Base-by-base conservation (phyloP, 2,113 vertebrate species). In the Pardalotus punctatus region DNA sequence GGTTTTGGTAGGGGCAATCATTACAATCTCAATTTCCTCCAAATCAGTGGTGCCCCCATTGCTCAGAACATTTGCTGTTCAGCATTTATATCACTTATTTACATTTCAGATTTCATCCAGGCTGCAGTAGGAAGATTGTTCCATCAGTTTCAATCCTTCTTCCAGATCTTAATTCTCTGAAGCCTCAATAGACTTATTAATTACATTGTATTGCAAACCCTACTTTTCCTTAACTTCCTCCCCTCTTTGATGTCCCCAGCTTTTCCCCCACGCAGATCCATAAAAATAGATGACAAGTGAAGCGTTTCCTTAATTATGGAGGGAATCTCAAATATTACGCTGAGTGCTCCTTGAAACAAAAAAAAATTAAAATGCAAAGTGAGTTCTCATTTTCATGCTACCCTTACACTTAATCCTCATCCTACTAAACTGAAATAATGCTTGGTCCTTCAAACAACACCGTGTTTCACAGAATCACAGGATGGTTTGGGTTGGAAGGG, bases 31-130 rank as follows among this genome's bases (percentile, higher is more conserved):
- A 40, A 57, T 89, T 95, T 65, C 83, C 58, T 92, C 69, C 83
- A 78, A 86, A 94, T 66, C 96, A 91, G 73, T 25, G 60, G 11
- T 79, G 78, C 36, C 69, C 65, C 91, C 22, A 17, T 2, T 53
- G 79, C 86, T 83, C 62, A 57, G 53, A 67, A 88, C 74, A 91
- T 80, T 42, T 87, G 38, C 43, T 67, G 51, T 33, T 87, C 88
- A 72, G 81, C 82, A 88, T 82, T 91, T 93, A 14, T 53, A 65
- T 18, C 74, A 76, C 40, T 81, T 89, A 93, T 85, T 94, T 88
- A 90, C 87, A 92, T 88, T 90, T 65, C 40, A 91, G 62, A 90
- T 90, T 94, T 85, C 61, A 54, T 69, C 40, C 84, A 91, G 19
- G 43, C n/a, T 57, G 61, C n/a, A 81, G 22, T 5, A 51, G n/a